Conservation (phyloP, 2,113 vertebrate genomes). For the Cyphomyrus discorhynchus region DNA sequence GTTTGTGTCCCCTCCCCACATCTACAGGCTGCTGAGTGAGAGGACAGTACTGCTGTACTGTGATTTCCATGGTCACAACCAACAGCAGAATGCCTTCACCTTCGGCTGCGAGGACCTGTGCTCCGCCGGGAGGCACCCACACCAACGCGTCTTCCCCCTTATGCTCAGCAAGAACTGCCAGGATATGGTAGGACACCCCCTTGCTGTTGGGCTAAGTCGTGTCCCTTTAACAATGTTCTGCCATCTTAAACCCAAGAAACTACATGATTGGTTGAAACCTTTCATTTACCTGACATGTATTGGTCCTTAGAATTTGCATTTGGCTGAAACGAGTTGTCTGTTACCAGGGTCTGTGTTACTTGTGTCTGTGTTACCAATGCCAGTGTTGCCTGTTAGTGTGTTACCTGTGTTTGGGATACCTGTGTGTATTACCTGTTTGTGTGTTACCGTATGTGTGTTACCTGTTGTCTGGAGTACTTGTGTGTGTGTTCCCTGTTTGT, state of each 20-base stretch:
- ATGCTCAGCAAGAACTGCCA: conserved; percentile 67
- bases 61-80: conserved; percentile 69
- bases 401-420: no score
- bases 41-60: conserved; percentile 60
- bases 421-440: background rate
- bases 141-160: conserved; percentile 56
- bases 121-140: conserved; percentile 22
- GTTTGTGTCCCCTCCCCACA: background rate
- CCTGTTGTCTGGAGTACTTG: background rate
- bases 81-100: conserved; percentile 66
- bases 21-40: conserved; percentile 55
- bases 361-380: background rate
- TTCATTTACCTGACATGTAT: background rate
- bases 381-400: no score
- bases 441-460: background rate
- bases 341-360: background rate
- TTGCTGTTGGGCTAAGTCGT: background rate
- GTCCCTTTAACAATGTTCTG: background rate
- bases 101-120: conserved; percentile 56
- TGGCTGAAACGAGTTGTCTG: background rate
- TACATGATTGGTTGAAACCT: background rate
- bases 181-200: conserved; percentile 52
- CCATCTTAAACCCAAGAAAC: background rate
- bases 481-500: background rate
- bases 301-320: background rate